phyloP scores from a whole-genome alignment of 1,140 invertebrate genomes.

The Papilio glaucus region DNA sequence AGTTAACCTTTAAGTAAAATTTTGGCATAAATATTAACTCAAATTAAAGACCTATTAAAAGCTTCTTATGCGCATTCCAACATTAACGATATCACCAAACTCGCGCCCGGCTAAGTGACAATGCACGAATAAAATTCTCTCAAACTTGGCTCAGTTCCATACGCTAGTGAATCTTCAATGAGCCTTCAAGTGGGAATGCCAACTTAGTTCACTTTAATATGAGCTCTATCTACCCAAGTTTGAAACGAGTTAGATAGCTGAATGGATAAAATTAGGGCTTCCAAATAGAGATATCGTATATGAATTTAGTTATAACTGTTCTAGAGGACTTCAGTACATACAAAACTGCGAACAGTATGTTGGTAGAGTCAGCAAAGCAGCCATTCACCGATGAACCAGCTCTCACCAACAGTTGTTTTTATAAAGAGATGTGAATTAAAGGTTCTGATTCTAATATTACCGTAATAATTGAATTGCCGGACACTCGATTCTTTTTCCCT shows the following conservation, averaged over 20 bases:
- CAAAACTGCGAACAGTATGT: no score
- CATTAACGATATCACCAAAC: slow-evolving; percentile 41
- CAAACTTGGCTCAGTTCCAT: slow-evolving; percentile 47
- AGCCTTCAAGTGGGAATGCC: slow-evolving; percentile 41
- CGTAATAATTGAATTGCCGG: no score
- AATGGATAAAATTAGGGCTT: slow-evolving; percentile 9
- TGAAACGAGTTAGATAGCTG: background rate
- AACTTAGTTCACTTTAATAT: slow-evolving; percentile 25
- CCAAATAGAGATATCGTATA: background rate
- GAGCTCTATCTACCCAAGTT: slow-evolving; percentile 26
- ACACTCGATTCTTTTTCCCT: no score
- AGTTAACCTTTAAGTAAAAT: no score
- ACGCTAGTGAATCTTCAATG: slow-evolving; percentile 53
- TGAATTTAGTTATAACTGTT: no score
- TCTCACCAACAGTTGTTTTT: no score
- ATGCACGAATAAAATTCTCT: slow-evolving; percentile 40
- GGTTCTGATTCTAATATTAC: no score
- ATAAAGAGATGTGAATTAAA: no score
- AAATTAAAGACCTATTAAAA: slow-evolving; percentile 5
- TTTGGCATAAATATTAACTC: no score
- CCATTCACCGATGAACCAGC: no score
- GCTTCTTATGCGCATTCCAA: background rate
- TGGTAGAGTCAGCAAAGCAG: no score
- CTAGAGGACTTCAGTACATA: no score
- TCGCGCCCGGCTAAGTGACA: slow-evolving; percentile 17